These are phyloP conservation scores for Drosophila mimica DNA, from an alignment of 2,888 invertebrate genomes.

Conservation along the genomic window DNA sequence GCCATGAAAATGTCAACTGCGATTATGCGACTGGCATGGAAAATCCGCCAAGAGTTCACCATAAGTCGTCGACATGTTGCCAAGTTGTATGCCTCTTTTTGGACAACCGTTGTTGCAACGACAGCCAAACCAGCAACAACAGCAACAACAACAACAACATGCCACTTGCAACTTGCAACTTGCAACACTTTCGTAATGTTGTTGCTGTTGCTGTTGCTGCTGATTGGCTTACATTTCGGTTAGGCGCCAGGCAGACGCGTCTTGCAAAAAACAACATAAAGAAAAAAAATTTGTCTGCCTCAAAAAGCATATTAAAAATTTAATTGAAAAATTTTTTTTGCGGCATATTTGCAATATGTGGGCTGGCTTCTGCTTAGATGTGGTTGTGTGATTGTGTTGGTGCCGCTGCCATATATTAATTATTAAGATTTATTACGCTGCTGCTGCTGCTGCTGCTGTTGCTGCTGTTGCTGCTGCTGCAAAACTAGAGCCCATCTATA, in stretches of 20 bases:
- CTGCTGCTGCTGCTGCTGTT: constrained; percentile 17
- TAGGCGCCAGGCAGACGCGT: constrained; percentile 72
- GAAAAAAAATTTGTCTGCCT: constrained; percentile 40
- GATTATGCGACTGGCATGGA: constrained; percentile 57
- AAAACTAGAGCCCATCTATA: constrained; percentile 53
- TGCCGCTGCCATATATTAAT: constrained; percentile 52
- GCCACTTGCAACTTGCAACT: constrained; percentile 1
- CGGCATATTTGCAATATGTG: constrained; percentile 33
- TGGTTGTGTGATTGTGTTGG: constrained; percentile 1
- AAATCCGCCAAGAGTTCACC: constrained; percentile 44
- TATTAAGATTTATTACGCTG: constrained; percentile 65
- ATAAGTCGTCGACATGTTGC: constrained; percentile 33
- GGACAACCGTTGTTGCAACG: constrained; percentile 16
- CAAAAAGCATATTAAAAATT: constrained; percentile 60
- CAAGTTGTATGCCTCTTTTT: constrained; percentile 53
- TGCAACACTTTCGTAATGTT: not conserved
- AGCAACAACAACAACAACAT: not conserved
- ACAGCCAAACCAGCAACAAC: not conserved
- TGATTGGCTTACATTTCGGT: constrained; percentile 56
- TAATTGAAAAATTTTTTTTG: constrained; percentile 59
- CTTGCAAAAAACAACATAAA: constrained; percentile 20
- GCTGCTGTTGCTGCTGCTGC: constrained; percentile 22
- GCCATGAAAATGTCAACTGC: constrained; percentile 73
- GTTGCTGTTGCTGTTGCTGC: constrained; percentile 1
- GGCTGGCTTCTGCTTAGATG: constrained; percentile 43